Conservation (phyloP, 35 echinoderm and acorn worm species). For the Apostichopus japonicus region DNA sequence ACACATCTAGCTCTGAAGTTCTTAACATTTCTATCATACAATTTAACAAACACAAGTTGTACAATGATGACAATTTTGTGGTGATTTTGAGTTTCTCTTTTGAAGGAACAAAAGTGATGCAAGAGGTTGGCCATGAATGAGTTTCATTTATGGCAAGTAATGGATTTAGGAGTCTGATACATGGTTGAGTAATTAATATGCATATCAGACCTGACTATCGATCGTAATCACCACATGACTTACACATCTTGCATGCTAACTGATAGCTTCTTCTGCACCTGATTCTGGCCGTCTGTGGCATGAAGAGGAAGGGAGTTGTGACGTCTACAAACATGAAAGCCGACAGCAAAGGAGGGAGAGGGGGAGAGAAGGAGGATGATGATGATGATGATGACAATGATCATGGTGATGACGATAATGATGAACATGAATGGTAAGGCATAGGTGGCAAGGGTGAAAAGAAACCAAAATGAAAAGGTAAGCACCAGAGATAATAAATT, state of each 20-base stretch:
- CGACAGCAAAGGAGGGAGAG: background rate
- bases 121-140: background rate
- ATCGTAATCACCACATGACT: conserved; percentile 16
- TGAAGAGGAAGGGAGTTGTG: conserved; percentile 86
- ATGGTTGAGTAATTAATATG: background rate
- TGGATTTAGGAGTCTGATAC: background rate
- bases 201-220: conserved; percentile 11
- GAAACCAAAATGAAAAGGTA: conserved; percentile 14
- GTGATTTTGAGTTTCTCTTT: background rate
- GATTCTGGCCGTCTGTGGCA: conserved; percentile 61
- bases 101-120: conserved; percentile 2
- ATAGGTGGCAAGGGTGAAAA: conserved; percentile 20
- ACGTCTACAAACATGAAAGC: conserved; percentile 61
- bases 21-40: conserved; percentile 11
- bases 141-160: background rate
- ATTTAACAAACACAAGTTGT: background rate
- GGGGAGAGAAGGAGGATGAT: background rate
- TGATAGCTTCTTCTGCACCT: conserved; percentile 64
- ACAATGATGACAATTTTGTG: background rate
- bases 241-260: conserved; percentile 92
- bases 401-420: background rate
- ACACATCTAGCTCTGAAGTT: background rate
- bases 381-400: background rate
- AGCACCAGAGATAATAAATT: conserved; percentile 3
- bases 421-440: background rate